phyloP scores from a whole-genome alignment of 2,888 invertebrate genomes.

The Loripinus fragilis region DNA sequence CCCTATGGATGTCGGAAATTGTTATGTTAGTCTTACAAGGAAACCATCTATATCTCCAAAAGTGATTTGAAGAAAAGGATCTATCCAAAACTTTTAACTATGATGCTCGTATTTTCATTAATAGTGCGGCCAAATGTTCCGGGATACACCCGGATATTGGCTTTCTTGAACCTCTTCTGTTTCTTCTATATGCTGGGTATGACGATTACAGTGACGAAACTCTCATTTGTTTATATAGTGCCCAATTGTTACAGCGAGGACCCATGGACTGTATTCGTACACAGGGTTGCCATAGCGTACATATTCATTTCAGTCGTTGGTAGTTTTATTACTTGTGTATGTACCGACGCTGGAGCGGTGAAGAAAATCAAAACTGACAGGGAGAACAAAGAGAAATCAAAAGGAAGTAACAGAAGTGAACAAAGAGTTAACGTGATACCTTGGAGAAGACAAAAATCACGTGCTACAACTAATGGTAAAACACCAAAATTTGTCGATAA shows the following conservation, averaged over 20 bases:
- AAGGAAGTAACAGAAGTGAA: neutral
- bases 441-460: neutral
- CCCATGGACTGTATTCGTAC: constrained; percentile 18
- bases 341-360: constrained; percentile 33
- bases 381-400: neutral
- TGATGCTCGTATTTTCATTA: constrained; percentile 26
- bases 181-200: constrained; percentile 39
- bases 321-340: constrained; percentile 45
- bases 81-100: no score
- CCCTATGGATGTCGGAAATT: no score
- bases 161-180: constrained; percentile 38
- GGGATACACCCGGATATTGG: constrained; percentile 27
- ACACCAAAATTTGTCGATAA: constrained; percentile 12
- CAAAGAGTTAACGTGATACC: neutral
- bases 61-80: no score
- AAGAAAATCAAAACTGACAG: neutral
- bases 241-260: constrained; percentile 38
- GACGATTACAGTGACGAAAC: constrained; percentile 29
- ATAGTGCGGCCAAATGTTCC: constrained; percentile 34
- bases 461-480: neutral
- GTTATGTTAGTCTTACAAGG: no score
- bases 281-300: constrained; percentile 42
- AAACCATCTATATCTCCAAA: no score
- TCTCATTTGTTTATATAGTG: constrained; percentile 43
- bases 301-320: constrained; percentile 35